Conservation (phyloP, 64 coral and sea anemone species). For the Porites lutea region DNA sequence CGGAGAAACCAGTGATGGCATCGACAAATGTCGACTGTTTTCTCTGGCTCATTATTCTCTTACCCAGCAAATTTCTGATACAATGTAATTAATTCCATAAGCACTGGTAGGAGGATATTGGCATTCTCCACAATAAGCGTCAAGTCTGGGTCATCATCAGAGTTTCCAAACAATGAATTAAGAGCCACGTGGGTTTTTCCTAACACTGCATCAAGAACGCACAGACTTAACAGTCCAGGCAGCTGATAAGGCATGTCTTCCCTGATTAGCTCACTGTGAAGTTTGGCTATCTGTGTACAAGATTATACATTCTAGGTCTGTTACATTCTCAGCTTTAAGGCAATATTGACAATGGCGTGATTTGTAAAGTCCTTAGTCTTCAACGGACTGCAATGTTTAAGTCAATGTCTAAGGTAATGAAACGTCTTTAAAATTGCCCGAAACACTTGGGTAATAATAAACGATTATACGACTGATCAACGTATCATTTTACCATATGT, state of each 20-base stretch:
- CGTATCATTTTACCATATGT: too few species aligned
- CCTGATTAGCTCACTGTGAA: conserved; percentile 39
- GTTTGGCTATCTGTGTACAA: conserved; percentile 47
- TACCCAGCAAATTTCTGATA: conserved; percentile 95
- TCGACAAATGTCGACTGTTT: not conserved
- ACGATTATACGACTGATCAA: too few species aligned
- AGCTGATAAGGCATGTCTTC: conserved; percentile 56
- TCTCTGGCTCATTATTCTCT: not conserved
- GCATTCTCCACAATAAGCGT: conserved; percentile 79
- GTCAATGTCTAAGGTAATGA: too few species aligned
- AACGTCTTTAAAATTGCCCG: too few species aligned
- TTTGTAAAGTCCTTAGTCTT: too few species aligned
- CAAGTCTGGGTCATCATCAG: conserved; percentile 89
- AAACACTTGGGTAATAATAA: too few species aligned
- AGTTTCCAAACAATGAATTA: conserved; percentile 85
- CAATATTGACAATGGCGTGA: too few species aligned
- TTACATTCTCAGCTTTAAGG: too few species aligned
- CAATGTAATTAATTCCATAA: conserved; percentile 81
- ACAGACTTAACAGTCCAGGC: conserved; percentile 76
- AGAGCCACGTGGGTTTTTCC: conserved; percentile 77
- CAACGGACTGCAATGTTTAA: too few species aligned
- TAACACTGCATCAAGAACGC: conserved; percentile 79
- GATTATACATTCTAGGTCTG: too few species aligned
- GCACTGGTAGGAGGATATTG: conserved; percentile 65
- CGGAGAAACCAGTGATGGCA: too few species aligned